Base-by-base conservation (phyloP, 2,113 vertebrate species). In the Lasiurus borealis region DNA sequence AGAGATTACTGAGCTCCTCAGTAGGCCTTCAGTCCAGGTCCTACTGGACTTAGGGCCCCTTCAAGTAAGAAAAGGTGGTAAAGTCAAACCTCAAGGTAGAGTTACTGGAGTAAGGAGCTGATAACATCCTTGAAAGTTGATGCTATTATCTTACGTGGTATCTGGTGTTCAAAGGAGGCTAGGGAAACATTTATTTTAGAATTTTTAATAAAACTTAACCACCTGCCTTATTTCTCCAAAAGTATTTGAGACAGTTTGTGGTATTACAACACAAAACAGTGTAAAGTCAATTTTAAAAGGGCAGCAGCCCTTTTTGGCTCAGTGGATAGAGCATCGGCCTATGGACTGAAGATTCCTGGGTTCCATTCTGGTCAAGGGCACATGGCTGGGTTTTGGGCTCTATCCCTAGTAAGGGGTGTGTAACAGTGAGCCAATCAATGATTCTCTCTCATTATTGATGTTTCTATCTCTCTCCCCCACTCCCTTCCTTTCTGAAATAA, bases 211-310 rank as follows among this genome's bases (percentile, higher is more conserved):
- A 21, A 46, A 62, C 15, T 27, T 66, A 85, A 76, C 14, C 69
- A 85, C 23, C 57, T 92, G 23, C 62, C 44, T 80, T 80, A 6
- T 88, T 93, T 92, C 48, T 90, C 40, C 81, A 59, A 94, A 94
- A 64, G 64, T 81, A 90, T 59, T 77, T 85, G 84, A 92, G 16
- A 36, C 57, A 77, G 29, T 85, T 68, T 87, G 25, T 93, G 11
- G 9, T 73, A 80, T 78, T 84, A 93, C 52, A 86, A 36, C 3
- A 95, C 73, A 44, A 54, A 68, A 75, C 21, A 59, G 29, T 84
- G 68, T 90, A 36, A 72, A 59, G 46, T 76, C 31, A 2, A 77
- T 90, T 92, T 90, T n/a, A 86, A 94, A 77, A 64, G 19, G 34
- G 34, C 27, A 86, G 46, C 48, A 75, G 62, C 27, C 62, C 62